Conservation (phyloP, 2,888 invertebrate genomes). For the Sisyra nigra region DNA sequence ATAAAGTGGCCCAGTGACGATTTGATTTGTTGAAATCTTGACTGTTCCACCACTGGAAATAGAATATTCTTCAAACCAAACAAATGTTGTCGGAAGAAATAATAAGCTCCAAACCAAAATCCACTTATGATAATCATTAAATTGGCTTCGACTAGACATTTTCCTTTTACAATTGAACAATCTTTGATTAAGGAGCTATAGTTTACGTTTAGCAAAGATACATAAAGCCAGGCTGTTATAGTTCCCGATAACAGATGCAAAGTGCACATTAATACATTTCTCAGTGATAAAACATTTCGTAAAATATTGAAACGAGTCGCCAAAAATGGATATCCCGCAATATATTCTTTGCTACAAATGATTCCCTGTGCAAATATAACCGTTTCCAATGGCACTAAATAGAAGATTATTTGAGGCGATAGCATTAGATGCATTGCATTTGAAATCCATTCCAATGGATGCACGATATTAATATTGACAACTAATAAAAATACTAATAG, state of each 20-base stretch:
- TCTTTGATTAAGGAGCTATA: slow-evolving; percentile 31
- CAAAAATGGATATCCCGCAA: slow-evolving; percentile 40
- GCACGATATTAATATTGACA: slow-evolving; percentile 43
- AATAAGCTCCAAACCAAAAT: slow-evolving; percentile 46
- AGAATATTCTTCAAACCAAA: slow-evolving; percentile 36
- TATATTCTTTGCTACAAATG: slow-evolving; percentile 51
- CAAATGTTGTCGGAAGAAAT: slow-evolving; percentile 39
- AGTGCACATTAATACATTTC: slow-evolving; percentile 35
- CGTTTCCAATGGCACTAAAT: slow-evolving; percentile 41
- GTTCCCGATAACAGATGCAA: slow-evolving; percentile 48
- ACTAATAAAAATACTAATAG: slow-evolving; percentile 25
- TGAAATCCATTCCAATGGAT: slow-evolving; percentile 47
- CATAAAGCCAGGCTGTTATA: slow-evolving; percentile 49
- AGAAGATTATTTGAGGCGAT: slow-evolving; percentile 46
- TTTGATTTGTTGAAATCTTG: slow-evolving; percentile 50
- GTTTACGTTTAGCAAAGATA: slow-evolving; percentile 44
- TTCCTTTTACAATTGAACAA: slow-evolving; percentile 22
- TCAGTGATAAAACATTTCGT: slow-evolving; percentile 40
- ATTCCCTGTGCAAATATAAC: slow-evolving; percentile 56
- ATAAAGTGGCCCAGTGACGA: slow-evolving; percentile 37
- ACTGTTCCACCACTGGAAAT: slow-evolving; percentile 55
- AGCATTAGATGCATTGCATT: slow-evolving; percentile 39
- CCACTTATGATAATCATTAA: slow-evolving; percentile 51
- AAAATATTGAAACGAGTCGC: slow-evolving; percentile 51
- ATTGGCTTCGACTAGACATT: slow-evolving; percentile 48